Conservation (phyloP, 1,140 invertebrate genomes). For the Drosophila albomicans region DNA sequence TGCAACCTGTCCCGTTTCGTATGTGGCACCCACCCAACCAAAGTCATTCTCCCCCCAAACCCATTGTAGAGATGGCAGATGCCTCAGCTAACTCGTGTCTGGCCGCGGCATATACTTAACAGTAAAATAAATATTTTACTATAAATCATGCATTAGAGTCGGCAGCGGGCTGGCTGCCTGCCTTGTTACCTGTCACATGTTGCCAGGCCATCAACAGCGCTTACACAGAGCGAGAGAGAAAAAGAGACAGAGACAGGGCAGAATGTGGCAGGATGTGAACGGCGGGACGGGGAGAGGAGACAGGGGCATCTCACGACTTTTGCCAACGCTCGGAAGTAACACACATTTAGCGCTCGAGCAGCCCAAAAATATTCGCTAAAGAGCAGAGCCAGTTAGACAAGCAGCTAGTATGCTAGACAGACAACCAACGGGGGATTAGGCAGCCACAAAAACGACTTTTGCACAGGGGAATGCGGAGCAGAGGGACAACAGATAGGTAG, state of each 20-base stretch:
- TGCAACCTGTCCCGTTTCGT: conserved; percentile 62
- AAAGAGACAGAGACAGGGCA: neutral
- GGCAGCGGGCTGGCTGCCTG: conserved; percentile 55
- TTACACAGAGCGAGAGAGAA: neutral
- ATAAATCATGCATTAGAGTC: conserved; percentile 82
- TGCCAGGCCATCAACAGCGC: conserved; percentile 56
- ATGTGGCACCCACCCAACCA: conserved; percentile 61
- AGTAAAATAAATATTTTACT: conserved; percentile 84
- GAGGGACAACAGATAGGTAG: conserved; percentile 14
- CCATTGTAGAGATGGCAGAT: neutral
- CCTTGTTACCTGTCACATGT: conserved; percentile 74
- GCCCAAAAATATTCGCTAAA: conserved; percentile 59
- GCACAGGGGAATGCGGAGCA: conserved; percentile 23
- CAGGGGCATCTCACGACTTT: conserved; percentile 59
- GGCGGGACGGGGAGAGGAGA: no score
- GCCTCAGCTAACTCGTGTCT: conserved; percentile 29
- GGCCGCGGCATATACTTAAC: conserved; percentile 74
- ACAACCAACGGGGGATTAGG: neutral
- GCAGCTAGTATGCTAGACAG: conserved; percentile 34
- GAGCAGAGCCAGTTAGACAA: conserved; percentile 53
- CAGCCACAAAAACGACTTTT: conserved; percentile 8
- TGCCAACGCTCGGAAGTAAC: conserved; percentile 74
- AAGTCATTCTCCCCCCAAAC: neutral
- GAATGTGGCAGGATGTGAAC: neutral
- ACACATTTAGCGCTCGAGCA: conserved; percentile 79